These are phyloP conservation scores for Heliothis peltigera DNA, from an alignment of 2,888 invertebrate genomes.

Conservation along the genomic window DNA sequence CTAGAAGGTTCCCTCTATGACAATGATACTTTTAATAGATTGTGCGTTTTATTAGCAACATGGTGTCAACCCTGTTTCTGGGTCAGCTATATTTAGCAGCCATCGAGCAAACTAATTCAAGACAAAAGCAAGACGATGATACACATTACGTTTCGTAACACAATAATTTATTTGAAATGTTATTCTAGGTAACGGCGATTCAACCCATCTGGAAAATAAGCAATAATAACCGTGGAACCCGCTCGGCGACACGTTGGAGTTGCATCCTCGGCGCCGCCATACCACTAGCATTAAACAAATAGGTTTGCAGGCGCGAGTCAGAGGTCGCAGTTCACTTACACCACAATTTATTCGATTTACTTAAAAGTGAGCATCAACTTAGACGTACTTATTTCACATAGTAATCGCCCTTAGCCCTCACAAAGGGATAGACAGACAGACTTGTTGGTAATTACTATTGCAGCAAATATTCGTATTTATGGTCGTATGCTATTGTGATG, in stretches of 20 bases:
- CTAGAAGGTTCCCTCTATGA: no score
- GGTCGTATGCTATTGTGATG: slow-evolving; percentile 5
- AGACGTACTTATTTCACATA: slow-evolving; percentile 3
- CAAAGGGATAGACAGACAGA: neutral
- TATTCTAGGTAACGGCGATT: slow-evolving; percentile 44
- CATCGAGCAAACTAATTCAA: slow-evolving; percentile 33
- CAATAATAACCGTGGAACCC: slow-evolving; percentile 51
- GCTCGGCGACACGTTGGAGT: slow-evolving; percentile 47
- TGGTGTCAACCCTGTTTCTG: slow-evolving; percentile 50
- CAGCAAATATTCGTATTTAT: slow-evolving; percentile 35
- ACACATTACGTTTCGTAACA: slow-evolving; percentile 17
- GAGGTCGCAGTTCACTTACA: slow-evolving; percentile 54
- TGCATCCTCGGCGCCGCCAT: slow-evolving; percentile 43
- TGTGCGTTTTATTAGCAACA: slow-evolving; percentile 39
- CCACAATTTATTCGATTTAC: slow-evolving; percentile 51
- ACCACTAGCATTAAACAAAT: slow-evolving; percentile 60
- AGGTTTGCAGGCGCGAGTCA: slow-evolving; percentile 45
- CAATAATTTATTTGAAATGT: slow-evolving; percentile 44
- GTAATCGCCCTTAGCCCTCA: slow-evolving; percentile 8
- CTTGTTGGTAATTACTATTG: slow-evolving; percentile 21
- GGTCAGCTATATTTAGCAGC: slow-evolving; percentile 56
- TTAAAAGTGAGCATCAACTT: slow-evolving; percentile 35
- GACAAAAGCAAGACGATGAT: slow-evolving; percentile 26
- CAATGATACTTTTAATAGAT: no score
- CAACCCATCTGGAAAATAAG: slow-evolving; percentile 48